Percentiles rank a stretch among this genome's conserved stretches.
Conservation (phyloP, 2,888 invertebrate genomes). For the Unio delphinus region DNA sequence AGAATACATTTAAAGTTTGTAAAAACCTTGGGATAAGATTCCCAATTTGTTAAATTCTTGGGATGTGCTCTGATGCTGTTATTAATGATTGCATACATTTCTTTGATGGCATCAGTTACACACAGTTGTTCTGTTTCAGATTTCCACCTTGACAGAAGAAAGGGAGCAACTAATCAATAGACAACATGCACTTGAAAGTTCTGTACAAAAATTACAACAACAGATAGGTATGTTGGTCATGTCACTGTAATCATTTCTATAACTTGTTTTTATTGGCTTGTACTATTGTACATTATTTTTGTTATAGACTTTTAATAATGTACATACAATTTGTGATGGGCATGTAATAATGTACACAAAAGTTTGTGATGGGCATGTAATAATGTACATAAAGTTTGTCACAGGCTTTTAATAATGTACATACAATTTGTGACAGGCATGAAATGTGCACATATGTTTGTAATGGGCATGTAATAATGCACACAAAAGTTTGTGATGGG, state of each 20-base stretch:
- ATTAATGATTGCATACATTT: too few relatives aligned
- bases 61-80: too few relatives aligned
- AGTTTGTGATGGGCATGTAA: too few relatives aligned
- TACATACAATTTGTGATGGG: background rate
- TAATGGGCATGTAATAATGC: background rate
- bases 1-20: too few relatives aligned
- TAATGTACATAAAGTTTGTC: too few relatives aligned
- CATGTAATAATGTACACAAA: background rate
- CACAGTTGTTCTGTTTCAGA: constrained; percentile 23
- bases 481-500: background rate
- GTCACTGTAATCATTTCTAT: background rate
- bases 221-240: constrained; percentile 46
- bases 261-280: background rate
- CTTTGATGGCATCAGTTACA: too few relatives aligned
- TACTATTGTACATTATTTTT: background rate
- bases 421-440: too few relatives aligned
- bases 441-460: too few relatives aligned
- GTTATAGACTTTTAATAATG: background rate
- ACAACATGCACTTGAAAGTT: constrained; percentile 57
- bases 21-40: too few relatives aligned
- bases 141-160: constrained; percentile 58
- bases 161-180: constrained; percentile 53
- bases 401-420: too few relatives aligned
- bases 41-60: too few relatives aligned
- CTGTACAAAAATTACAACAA: constrained; percentile 50